Evolutionary conservation across 2,797 vertebrate genomes (phyloP).

Genomic region (Silurus lanzhouensis): DNA sequence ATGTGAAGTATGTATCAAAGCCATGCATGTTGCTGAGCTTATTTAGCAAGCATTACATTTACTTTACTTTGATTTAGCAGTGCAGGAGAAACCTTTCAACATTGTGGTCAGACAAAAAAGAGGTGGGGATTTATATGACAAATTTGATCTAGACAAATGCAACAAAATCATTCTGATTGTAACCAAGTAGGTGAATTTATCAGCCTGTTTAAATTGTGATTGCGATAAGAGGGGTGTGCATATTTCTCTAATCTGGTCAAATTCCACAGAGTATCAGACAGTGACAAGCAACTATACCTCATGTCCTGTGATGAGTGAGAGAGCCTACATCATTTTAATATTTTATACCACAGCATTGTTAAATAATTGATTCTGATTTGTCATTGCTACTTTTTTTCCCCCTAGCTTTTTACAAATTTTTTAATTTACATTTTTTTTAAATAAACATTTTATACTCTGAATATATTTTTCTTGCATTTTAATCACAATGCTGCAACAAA

Average conservation of each 20-base stretch:
- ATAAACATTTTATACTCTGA: not conserved
- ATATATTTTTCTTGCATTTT: not conserved
- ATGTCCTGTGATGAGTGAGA: not conserved
- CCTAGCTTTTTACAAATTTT: not conserved
- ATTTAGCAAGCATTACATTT: not conserved
- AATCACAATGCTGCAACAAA: not conserved
- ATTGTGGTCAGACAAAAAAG: not conserved
- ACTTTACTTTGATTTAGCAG: not conserved
- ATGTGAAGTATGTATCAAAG: not conserved
- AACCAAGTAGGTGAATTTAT: not conserved
- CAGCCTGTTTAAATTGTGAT: not conserved
- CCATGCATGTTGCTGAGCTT: not conserved
- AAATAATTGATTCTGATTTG: conserved; percentile 17
- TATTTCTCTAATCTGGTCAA: not conserved
- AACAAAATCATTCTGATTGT: not conserved
- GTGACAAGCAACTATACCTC: not conserved
- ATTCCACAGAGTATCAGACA: not conserved
- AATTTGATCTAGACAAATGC: not conserved
- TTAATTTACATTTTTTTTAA: not conserved
- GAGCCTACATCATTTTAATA: conserved; percentile 17
- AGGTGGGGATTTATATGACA: not conserved
- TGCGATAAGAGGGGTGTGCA: too few species aligned
- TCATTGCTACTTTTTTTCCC: not conserved
- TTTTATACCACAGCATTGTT: conserved; percentile 12
- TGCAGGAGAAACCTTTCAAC: not conserved